Conservation (phyloP, 2,113 vertebrate genomes). For the Alaudala cheleensis region DNA sequence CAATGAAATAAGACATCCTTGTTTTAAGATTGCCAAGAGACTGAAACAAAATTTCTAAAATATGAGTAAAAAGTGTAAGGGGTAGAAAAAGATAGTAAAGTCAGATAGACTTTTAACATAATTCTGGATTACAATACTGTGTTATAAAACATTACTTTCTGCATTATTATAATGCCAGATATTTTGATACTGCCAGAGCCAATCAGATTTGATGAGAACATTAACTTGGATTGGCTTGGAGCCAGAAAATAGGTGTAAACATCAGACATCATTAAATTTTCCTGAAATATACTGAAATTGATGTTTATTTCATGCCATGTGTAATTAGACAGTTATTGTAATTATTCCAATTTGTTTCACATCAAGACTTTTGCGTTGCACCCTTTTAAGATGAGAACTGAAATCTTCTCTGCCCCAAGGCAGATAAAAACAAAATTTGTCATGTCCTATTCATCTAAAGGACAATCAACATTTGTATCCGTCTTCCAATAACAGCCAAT, state of each 20-base stretch:
- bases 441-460: not conserved
- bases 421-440: not conserved
- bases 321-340: not conserved
- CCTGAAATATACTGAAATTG: not conserved
- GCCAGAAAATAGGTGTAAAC: conserved; percentile 32
- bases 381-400: not conserved
- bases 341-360: conserved; percentile 37
- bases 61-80: not conserved
- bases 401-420: not conserved
- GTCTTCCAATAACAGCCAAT: not conserved
- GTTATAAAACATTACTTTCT: not conserved
- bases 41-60: not conserved
- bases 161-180: not conserved
- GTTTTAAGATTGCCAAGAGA: not conserved
- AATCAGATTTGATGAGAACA: not conserved
- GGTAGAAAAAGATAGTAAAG: not conserved
- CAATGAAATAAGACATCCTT: not conserved
- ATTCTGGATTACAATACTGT: not conserved
- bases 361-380: not conserved
- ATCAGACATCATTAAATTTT: conserved; percentile 19
- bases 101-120: not conserved
- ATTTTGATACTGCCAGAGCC: not conserved
- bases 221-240: not conserved
- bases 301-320: not conserved
- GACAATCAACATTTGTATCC: not conserved